Evolutionary conservation across 2,888 invertebrate genomes (phyloP), one percentile per base, ranked within the genome.

Genomic region (Emmelina monodactyla): DNA sequence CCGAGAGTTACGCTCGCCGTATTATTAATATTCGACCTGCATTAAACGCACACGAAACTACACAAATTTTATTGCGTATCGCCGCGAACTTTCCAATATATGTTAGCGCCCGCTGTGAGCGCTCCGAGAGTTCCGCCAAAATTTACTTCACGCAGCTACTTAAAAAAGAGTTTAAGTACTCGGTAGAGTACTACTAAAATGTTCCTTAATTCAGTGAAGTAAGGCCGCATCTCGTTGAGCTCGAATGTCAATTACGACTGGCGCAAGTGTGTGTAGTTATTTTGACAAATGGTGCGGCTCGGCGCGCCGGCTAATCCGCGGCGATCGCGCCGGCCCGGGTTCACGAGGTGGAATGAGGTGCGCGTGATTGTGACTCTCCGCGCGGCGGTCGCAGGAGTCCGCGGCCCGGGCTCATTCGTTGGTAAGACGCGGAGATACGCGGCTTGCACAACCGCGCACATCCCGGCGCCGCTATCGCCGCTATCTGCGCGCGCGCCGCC

Each of bases 11-110:
- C 25, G 11, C 25, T 6, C 5, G 9, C n/a, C 25, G 25, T 25
- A 25, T 25, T 25, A 25, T 25, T 25, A 25, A 25, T 25, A 25
- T 25, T 25, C 25, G n/a, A 25, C 25, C 25, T 25, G 25, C 25
- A 25, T 25, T 25, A 25, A 25, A 25, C 25, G 9, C 25, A n/a
- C 9, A 25, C n/a, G n/a, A 25, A 25, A 25, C n/a, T 11, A 10
- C n/a, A 25, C 25, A 4, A 25, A 25, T 25, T 25, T 25, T 25
- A 25, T 25, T 25, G 25, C 25, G 25, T 25, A 25, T 25, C 25
- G 11, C 25, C 11, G 25, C 25, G n/a, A 25, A 25, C 25, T 25
- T 25, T 25, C 25, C 25, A 25, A 25, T 25, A 25, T 25, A 25
- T 25, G n/a, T n/a, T n/a, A n/a, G n/a, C n/a, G n/a, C 25, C 11